phyloP scores from a whole-genome alignment of 2,888 invertebrate species.

The Ctena decussata region DNA sequence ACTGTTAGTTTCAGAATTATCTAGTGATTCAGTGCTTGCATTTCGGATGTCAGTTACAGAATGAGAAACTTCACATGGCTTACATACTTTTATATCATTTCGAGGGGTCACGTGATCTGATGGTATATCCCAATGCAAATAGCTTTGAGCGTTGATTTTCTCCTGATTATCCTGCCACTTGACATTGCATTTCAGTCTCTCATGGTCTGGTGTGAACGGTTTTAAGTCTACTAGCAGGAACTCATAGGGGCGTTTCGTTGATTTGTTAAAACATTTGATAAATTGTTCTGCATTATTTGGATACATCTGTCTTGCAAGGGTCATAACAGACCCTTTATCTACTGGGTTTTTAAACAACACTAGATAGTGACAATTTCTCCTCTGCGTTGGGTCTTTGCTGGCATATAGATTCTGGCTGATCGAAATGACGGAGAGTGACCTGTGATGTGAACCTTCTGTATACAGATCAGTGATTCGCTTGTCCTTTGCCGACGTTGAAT shows the following conservation, averaged over 20 bases:
- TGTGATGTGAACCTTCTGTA: too few relatives aligned
- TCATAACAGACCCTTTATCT: too few relatives aligned
- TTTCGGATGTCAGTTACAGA: conserved; percentile 22
- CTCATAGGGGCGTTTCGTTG: too few relatives aligned
- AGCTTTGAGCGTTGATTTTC: background rate
- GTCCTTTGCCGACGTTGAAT: conserved; percentile 29
- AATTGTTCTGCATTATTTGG: too few relatives aligned
- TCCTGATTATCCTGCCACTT: background rate
- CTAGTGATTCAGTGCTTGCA: conserved; percentile 15
- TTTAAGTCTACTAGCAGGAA: conserved; percentile 1
- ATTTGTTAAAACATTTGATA: too few relatives aligned
- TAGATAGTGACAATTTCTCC: conserved; percentile 32
- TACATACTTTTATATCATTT: conserved; percentile 23
- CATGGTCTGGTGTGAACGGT: conserved; percentile 11
- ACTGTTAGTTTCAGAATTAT: conserved; percentile 8
- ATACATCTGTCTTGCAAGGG: too few relatives aligned
- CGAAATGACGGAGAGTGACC: too few relatives aligned
- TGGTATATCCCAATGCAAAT: background rate
- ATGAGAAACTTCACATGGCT: background rate
- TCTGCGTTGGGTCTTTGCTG: conserved; percentile 27
- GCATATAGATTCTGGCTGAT: conserved; percentile 14
- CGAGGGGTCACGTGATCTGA: conserved; percentile 5
- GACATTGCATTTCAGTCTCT: too few relatives aligned
- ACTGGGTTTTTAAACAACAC: conserved; percentile 31
- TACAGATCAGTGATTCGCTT: background rate